Evolutionary conservation across 2,113 vertebrate genomes (phyloP), one percentile per base, ranked within the genome.

Genomic region (Ptilonorhynchus violaceus): DNA sequence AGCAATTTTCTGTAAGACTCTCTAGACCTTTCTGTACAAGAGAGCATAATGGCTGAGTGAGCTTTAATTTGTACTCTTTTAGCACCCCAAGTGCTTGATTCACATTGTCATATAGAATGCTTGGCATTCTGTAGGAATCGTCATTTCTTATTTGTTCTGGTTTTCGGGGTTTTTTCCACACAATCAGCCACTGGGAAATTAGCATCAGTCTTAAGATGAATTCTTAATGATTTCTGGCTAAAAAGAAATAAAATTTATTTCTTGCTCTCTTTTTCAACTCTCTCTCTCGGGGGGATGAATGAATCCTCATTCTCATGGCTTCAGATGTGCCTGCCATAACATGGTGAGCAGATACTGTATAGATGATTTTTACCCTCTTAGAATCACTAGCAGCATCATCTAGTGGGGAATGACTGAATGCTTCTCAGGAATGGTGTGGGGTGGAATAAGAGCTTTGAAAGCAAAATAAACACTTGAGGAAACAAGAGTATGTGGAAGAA

Each of bases 161-260:
- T 31, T 60, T 73, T 84, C 3, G 1, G 3, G 2, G 67, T 31
- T 27, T 52, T 42, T 76, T 53, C 30, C 37, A 72, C 42, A 81
- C 60, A 96, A 84, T 64, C 67, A 97, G 55, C 42, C 46, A 8
- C 73, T 77, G 82, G 74, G 72, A 97, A 97, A 97, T 97, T 93
- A 92, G 87, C 81, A 28, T 95, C 81, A 77, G 41, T 85, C 91
- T 96, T 93, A 94, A 95, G 79, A 95, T 12, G 0, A 96, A 95
- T 96, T 95, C 63, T 80, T 91, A 92, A 68, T 64, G 39, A 92
- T 69, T 81, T 13, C 52, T 96, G 91, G 63, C 95, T 95, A 94
- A 79, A 72, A 82, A 42, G 42, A 95, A 96, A 92, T 55, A 62
- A 82, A 88, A 58, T 89, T 80, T 92, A 17, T 66, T 72, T 82